Base-by-base conservation (phyloP, 2,888 invertebrate genomes). In the Eupithecia insigniata region DNA sequence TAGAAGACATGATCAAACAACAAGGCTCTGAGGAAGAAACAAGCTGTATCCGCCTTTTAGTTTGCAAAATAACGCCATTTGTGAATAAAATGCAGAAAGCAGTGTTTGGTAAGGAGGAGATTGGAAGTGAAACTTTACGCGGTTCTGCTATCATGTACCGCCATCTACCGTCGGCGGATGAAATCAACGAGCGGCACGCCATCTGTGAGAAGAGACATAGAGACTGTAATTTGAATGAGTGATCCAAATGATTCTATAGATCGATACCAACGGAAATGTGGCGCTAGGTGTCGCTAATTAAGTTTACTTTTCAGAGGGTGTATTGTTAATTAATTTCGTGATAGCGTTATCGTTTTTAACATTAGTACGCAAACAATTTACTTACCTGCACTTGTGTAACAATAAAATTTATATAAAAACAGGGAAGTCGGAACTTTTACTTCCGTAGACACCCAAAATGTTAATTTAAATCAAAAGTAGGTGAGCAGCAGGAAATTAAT, bases 21-120 rank as follows among this genome's bases (percentile, higher is more conserved):
- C 87, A 95, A 81, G 94, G 94, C 30, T 86, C 92, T 0, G 89
- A 95, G 12, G 93, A 95, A 73, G 96, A 97, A 79, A 96, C 95
- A 0, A 96, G 96, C 67, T 97, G 97, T 80, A 92, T 97, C 3
- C 95, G 96, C 82, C 90, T 97, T 39, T 88, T 98, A 43, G 90
- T 97, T 75, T 98, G 98, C 85, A 97, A 97, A 91, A 95, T 95
- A 76, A 95, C 96, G 0, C 97, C 97, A 0, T 95, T 97, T 74
- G 95, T 98, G 74, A 95, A 95, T 91, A 96, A 96, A 78, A 97
- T 97, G 95, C 98, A 98, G 84, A 94, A 95, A 72, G 95, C 96
- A n/a, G 93, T 94, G 0, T 90, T 97, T 72, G 94, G 90, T 16
- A 85, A 87, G 12, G 84, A 86, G 79, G 83, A 87, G 46, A 84